Base-by-base conservation (phyloP, 2,888 invertebrate genomes). In the Protophormia terraenovae region DNA sequence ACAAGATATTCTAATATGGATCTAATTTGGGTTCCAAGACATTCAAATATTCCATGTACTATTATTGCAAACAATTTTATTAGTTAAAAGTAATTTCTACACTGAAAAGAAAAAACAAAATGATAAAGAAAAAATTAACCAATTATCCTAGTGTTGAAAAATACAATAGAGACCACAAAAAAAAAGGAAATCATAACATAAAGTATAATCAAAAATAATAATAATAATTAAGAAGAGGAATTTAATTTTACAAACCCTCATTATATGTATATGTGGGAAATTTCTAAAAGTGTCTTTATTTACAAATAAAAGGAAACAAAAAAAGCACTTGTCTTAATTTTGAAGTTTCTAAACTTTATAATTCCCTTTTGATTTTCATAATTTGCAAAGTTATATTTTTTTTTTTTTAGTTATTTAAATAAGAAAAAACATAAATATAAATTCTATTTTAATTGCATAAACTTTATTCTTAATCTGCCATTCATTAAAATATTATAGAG, bases 371-470 rank as follows among this genome's bases (percentile, higher is more conserved):
- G 64, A 66, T 73, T 79, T 47, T 60, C 66, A 73, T 66, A 72
- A 79, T 79, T 79, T 72, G 24, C n/a, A 72, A 79, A 80, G 16
- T 45, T 6, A 27, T n/a, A n/a, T n/a, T n/a, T n/a, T 41, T 35
- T 79, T 50, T 22, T 38, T 41, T 10, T 41, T 0, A 19, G 16
- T 24, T n/a, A n/a, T n/a, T 38, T 47, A 27, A 22, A 27, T 38
- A 38, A 75, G 69, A 45, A 80, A 62, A 47, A 35, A 50, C 55
- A 22, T 41, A 72, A 45, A 75, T 50, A 75, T 50, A 78, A 78
- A 85, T 75, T 82, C 78, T 27, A 12, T 82, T 85, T 85, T 82
- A 85, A 85, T 85, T 78, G 72, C 82, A 82, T 38, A 82, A 85
- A 85, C 69, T 82, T 85, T 78, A 27, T 38, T 62, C 58, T 77